phyloP scores from a whole-genome alignment of 2,113 vertebrate species.

The Lichenostomus cassidix region DNA sequence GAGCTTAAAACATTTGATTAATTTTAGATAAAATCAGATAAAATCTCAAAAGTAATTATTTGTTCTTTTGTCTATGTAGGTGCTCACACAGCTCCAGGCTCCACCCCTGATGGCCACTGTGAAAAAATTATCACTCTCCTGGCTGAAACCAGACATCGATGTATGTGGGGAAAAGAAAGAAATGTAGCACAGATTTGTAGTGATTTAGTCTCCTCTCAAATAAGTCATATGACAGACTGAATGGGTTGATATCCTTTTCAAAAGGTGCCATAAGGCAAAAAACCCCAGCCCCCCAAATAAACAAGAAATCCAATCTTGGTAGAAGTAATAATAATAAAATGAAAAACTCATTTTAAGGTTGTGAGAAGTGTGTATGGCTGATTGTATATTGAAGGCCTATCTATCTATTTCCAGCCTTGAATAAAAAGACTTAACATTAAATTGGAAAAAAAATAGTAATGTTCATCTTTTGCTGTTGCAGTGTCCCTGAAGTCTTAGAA shows the following conservation, averaged over 20 bases:
- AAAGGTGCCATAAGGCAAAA: not conserved
- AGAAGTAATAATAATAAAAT: not conserved
- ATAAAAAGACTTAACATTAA: not conserved
- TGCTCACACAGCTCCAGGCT: not conserved
- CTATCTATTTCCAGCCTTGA: not conserved
- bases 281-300: accelerated
- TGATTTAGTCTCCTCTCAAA: not conserved
- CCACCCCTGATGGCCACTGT: not conserved
- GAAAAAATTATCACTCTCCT: not conserved
- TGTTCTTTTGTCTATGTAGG: not conserved
- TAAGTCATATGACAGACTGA: not conserved
- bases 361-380: not conserved
- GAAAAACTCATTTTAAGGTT: not conserved
- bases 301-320: not conserved
- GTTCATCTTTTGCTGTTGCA: not conserved
- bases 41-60: not conserved
- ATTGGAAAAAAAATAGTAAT: not conserved
- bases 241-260: not conserved
- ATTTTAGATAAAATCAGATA: not conserved
- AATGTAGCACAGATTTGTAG: not conserved
- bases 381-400: not conserved
- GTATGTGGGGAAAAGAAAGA: not conserved
- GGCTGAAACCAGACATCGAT: not conserved
- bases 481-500: not conserved
- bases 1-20: not conserved